Evolutionary conservation across 2,797 vertebrate genomes (phyloP).

Genomic region (Gobio occitaniae): DNA sequence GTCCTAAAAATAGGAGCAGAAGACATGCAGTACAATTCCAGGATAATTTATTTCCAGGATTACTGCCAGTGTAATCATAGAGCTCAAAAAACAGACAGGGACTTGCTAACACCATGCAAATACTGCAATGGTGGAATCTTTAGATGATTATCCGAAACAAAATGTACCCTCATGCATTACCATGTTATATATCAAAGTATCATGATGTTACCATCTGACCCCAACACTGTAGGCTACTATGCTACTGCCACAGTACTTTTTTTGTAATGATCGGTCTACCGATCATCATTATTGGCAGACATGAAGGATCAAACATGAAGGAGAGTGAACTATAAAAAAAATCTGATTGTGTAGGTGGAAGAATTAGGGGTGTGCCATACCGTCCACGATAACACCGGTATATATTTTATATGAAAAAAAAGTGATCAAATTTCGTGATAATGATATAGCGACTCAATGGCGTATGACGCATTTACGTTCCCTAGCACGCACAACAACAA

Average conservation of each 20-base stretch:
- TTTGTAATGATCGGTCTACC: not conserved
- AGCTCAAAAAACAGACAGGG: not conserved
- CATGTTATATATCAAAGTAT: not conserved
- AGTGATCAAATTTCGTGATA: too few species aligned
- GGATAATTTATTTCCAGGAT: constrained; percentile 30
- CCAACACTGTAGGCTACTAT: not conserved
- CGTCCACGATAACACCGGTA: too few species aligned
- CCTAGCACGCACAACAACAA: too few species aligned
- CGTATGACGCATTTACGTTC: too few species aligned
- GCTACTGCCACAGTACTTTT: not conserved
- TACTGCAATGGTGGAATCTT: not conserved
- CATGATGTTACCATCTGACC: not conserved
- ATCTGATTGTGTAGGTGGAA: not conserved
- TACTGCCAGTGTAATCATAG: constrained; percentile 22
- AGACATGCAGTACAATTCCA: constrained; percentile 23
- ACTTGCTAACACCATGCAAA: not conserved
- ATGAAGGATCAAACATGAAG: not conserved
- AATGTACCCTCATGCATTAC: not conserved
- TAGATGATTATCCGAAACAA: not conserved
- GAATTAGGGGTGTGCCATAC: too few species aligned
- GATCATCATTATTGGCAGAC: not conserved
- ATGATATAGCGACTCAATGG: too few species aligned
- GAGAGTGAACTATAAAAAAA: not conserved
- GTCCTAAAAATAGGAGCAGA: constrained; percentile 32
- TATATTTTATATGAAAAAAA: too few species aligned